Percentiles rank a stretch among this genome's conserved stretches.
phyloP scores from a whole-genome alignment of 2,888 invertebrate genomes.

The Rhagium mordax region DNA sequence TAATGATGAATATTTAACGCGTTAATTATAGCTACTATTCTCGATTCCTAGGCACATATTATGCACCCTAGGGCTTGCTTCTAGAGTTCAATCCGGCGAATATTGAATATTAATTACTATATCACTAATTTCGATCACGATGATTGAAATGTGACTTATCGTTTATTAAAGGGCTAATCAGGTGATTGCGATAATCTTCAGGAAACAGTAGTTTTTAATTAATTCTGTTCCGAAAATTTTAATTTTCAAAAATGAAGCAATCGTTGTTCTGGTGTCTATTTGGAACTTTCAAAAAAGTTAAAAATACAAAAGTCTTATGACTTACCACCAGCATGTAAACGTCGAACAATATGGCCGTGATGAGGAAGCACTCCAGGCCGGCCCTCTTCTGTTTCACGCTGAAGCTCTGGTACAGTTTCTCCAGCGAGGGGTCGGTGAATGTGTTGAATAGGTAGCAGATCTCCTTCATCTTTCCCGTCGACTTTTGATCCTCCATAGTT shows the following conservation, averaged over 20 bases:
- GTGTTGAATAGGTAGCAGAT: slow-evolving; percentile 65
- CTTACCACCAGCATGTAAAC: slow-evolving; percentile 75
- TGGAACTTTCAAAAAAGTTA: no score
- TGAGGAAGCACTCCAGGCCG: slow-evolving; percentile 80
- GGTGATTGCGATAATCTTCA: neutral
- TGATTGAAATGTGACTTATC: neutral
- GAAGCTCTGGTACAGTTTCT: slow-evolving; percentile 81
- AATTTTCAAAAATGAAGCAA: no score
- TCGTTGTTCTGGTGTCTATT: no score
- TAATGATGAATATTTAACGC: no score
- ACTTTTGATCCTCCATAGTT: slow-evolving; percentile 63
- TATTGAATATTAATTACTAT: neutral
- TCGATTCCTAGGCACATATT: no score
- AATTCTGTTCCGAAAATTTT: no score
- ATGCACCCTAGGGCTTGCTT: neutral
- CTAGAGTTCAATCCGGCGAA: neutral
- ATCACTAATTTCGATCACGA: neutral
- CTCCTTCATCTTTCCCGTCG: slow-evolving; percentile 63
- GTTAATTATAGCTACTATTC: no score
- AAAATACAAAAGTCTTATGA: slow-evolving; percentile 41
- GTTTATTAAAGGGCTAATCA: neutral
- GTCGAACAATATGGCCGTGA: slow-evolving; percentile 79
- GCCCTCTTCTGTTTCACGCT: slow-evolving; percentile 81
- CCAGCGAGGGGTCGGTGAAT: slow-evolving; percentile 77
- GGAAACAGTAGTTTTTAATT: no score